phyloP scores from a whole-genome alignment of 2,888 invertebrate species.

The Aquatica leii region DNA sequence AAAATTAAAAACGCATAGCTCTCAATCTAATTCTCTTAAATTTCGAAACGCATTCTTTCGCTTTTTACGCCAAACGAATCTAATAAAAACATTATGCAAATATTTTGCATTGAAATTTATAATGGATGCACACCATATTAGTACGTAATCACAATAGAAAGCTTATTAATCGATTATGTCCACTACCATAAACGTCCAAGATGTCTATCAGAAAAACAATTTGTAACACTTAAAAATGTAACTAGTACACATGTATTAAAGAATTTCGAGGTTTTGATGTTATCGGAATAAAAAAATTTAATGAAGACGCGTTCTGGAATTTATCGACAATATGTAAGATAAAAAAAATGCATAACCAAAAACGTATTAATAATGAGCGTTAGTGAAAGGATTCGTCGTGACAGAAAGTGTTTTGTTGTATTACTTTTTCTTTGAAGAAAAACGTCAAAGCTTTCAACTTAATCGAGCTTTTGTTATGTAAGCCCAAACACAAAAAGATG shows the following conservation, averaged over 20 bases:
- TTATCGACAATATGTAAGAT: not conserved
- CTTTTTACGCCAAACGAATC: too few relatives aligned
- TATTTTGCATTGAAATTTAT: too few relatives aligned
- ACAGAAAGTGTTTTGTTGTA: conserved; percentile 7
- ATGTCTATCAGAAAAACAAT: conserved; percentile 1
- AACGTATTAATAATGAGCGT: not conserved
- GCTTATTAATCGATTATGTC: conserved; percentile 13
- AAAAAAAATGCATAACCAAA: not conserved
- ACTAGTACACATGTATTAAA: not conserved
- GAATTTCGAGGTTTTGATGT: conserved; percentile 8
- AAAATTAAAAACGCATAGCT: too few relatives aligned
- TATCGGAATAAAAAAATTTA: not conserved
- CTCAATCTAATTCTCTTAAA: too few relatives aligned
- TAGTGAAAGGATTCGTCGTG: conserved; percentile 9
- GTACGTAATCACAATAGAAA: conserved; percentile 2
- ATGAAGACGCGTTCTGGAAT: not conserved
- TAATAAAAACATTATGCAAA: too few relatives aligned
- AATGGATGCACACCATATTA: too few relatives aligned
- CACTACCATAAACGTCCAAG: conserved; percentile 2
- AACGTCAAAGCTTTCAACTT: too few relatives aligned
- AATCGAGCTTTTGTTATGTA: too few relatives aligned
- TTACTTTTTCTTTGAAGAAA: not conserved
- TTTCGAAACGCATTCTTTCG: too few relatives aligned
- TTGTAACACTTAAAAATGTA: conserved; percentile 7
- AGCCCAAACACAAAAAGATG: too few relatives aligned